These are phyloP conservation scores for Paramormyrops hopkinsi DNA, from an alignment of 2,797 vertebrate species.

Conservation along the genomic window DNA sequence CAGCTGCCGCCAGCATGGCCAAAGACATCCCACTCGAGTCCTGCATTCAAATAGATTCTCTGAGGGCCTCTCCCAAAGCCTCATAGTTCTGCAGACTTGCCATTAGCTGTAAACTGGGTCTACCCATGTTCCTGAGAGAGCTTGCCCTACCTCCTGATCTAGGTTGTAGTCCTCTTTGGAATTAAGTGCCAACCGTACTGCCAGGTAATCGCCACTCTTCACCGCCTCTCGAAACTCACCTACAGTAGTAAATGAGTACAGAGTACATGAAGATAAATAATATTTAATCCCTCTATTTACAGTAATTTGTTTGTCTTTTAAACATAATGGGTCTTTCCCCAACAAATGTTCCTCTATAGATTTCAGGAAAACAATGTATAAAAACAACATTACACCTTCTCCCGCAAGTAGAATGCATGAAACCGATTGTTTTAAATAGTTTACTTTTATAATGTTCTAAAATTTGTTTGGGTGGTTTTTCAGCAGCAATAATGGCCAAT, in stretches of 20 bases:
- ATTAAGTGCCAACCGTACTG: constrained; percentile 87
- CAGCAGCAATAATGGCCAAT: background rate
- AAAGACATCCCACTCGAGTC: constrained; percentile 93
- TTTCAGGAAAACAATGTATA: background rate
- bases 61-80: background rate
- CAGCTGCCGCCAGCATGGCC: constrained; percentile 88
- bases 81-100: background rate
- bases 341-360: background rate
- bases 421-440: background rate
- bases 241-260: constrained; percentile 33
- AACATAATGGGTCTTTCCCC: background rate
- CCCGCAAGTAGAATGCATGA: background rate
- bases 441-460: background rate
- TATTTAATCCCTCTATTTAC: background rate
- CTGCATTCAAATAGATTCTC: constrained; percentile 51
- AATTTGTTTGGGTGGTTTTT: background rate
- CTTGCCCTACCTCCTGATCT: constrained; percentile 82
- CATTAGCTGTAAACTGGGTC: background rate
- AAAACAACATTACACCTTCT: background rate
- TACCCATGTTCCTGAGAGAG: background rate
- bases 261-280: background rate
- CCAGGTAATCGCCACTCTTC: constrained; percentile 90
- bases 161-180: constrained; percentile 90
- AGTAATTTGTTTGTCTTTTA: background rate
- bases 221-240: constrained; percentile 88